Base-by-base conservation (phyloP, 2,797 vertebrate genomes). In the Scyliorhinus canicula region DNA sequence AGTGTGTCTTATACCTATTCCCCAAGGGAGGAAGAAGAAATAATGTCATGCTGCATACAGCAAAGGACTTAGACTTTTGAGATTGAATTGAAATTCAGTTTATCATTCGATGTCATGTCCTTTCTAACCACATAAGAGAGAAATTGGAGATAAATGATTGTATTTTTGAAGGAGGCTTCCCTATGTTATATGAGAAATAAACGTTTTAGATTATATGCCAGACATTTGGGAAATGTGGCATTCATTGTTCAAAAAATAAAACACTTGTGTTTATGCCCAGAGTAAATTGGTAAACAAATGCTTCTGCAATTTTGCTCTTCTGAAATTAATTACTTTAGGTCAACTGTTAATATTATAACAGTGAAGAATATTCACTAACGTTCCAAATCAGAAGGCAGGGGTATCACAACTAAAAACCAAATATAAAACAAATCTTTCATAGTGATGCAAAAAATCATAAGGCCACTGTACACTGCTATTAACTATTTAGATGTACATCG, bases 1-100 rank as follows among this genome's bases (percentile, higher is more conserved):
- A 31, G 35, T 90, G 28, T 90, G 31, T n/a, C 31, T 60, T 60
- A 60, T 55, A 90, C 86, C 86, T 90, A 12, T 60, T 90, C 86
- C 55, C 55, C 57, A 55, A 90, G 86, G 86, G 31, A 55, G 35
- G 60, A 90, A 60, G 28, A 60, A 90, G 57, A 57, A 4, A 35
- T 90, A 90, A 55, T 90, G 31, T 88, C 3, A 16, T 90, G 86
- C 31, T 90, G 12, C 52, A 57, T 90, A 4, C 31, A 57, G 86
- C 35, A 35, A 35, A 88, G 52, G 85, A 31, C 14, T 88, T 88
- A 57, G 55, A 60, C 86, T 6, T 55, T 60, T 90, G 86, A 57
- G 86, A 60, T 60, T 47, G 21, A 82, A 82, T 47, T 90, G 86
- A 90, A 90, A n/a, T 90, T 90, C 86, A 90, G 16, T 77, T 77